Evolutionary conservation across 2,888 invertebrate genomes (phyloP), one percentile per base, ranked within the genome.

Genomic region (Seira sanloemensis): DNA sequence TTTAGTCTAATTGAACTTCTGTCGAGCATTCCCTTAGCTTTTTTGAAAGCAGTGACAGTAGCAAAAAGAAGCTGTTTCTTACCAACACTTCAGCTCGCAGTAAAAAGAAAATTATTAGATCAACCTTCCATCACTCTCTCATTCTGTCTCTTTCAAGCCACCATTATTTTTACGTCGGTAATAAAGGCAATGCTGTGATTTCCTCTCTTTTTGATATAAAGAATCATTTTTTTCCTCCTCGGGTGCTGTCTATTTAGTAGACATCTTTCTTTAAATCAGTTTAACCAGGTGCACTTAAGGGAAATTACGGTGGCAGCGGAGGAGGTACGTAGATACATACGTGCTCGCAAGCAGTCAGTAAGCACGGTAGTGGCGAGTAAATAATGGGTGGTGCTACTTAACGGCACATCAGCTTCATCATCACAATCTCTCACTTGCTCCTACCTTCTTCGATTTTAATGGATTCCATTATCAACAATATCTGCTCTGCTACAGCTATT

Each of bases 241-340:
- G 16, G 37, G 50, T 19, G 23, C 46, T 25, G 58, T 75, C 66
- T 81, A 75, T 50, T 76, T 12, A 50, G 16, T 62, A 54, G 23
- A 37, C 27, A 69, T 50, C 71, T 71, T 71, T 71, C 37, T 71
- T 26, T 76, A 82, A 82, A 77, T 82, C 77, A 76, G 82, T 77
- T 78, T 82, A 82, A 82, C 82, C 82, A 82, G 82, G 82, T 82
- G 82, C 82, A 82, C 82, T 82, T 82, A 82, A 82, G 69, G 72
- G 66, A 82, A 76, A 80, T 62, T 46, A 1, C 16, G 26, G 27
- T 69, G 50, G 71, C 71, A 54, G 18, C 24, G 68, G 5, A 24
- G 18, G 9, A 12, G 24, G 37, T 37, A 37, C 67, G 79, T 71
- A 46, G 18, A n/a, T 27, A 26, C 19, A 25, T 12, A 37, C 46